Base-by-base conservation (phyloP, 2,797 vertebrate species). In the Crypturellus tataupa region DNA sequence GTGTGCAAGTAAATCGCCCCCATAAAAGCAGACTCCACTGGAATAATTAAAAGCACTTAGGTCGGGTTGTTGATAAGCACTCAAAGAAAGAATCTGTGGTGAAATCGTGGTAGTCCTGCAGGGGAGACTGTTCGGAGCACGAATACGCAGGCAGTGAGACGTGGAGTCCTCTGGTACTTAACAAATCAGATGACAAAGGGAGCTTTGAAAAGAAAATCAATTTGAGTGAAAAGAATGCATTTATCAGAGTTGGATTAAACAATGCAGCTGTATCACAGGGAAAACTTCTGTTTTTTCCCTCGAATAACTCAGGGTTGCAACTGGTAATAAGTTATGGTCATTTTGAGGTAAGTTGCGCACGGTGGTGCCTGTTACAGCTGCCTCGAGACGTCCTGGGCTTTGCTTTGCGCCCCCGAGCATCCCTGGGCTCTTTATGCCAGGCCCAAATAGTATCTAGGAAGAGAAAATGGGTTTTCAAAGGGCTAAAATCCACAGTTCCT, bases 101-200 rank as follows among this genome's bases (percentile, higher is more conserved):
- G 73, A 97, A 97, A 95, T 96, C 93, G 64, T 95, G 90, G 67
- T 93, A 94, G 94, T 94, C 89, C 78, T 92, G 78, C 60, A 92
- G 91, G 82, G 76, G 90, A 89, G 94, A 95, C 85, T 85, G 81
- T 79, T 84, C 89, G 94, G 92, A 84, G 88, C 94, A 84, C 42
- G 63, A 83, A 91, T 60, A 39, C 95, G 16, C 42, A 44, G 76
- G 97, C 96, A 97, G 78, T 39, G 70, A 94, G 93, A 95, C 88
- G 89, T 94, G 87, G 90, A 72, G 83, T 93, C 95, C 12, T 85
- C 88, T 47, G 89, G 95, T 97, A 91, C 95, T 97, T 97, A 96
- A 96, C 97, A 98, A 97, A 97, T 98, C 97, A 96, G 94, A 94
- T 94, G 88, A 96, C 95, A 93, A 96, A 97, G 93, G 91, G 85